Evolutionary conservation across 2,797 vertebrate genomes (phyloP).

Genomic region (Phalanger gymnotis): DNA sequence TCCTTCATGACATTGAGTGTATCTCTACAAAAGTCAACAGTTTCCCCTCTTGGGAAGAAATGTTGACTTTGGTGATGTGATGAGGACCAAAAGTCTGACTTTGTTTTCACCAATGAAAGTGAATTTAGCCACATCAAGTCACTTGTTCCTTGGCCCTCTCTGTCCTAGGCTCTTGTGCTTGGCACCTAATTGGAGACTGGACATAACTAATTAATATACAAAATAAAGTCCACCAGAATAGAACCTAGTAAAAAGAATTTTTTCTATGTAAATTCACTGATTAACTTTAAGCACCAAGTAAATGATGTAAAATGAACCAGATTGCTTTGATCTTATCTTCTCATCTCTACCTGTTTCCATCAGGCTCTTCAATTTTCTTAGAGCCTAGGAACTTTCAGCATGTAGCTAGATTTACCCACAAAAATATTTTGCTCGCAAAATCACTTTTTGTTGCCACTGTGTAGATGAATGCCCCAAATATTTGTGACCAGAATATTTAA

Average conservation of each 20-base stretch:
- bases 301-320: background rate
- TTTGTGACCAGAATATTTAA: background rate
- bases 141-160: background rate
- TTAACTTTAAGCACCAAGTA: background rate
- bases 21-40: background rate
- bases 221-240: background rate
- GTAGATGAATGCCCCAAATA: background rate
- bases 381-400: slow-evolving; percentile 12
- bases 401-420: background rate
- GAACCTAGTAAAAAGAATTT: background rate
- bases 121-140: background rate
- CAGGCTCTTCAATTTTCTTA: slow-evolving; percentile 11
- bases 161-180: background rate
- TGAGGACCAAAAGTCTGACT: background rate
- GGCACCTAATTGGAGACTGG: background rate
- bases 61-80: slow-evolving; percentile 1
- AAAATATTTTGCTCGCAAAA: background rate
- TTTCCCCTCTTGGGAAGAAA: background rate
- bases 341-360: background rate
- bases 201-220: background rate
- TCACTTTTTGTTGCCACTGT: background rate
- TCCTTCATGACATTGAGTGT: background rate
- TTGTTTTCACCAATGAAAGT: slow-evolving; percentile 1
- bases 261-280: background rate
- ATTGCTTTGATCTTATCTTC: background rate